These are phyloP conservation scores for Rhingia rostrata DNA, from an alignment of 2,888 invertebrate genomes.

Conservation along the genomic window DNA sequence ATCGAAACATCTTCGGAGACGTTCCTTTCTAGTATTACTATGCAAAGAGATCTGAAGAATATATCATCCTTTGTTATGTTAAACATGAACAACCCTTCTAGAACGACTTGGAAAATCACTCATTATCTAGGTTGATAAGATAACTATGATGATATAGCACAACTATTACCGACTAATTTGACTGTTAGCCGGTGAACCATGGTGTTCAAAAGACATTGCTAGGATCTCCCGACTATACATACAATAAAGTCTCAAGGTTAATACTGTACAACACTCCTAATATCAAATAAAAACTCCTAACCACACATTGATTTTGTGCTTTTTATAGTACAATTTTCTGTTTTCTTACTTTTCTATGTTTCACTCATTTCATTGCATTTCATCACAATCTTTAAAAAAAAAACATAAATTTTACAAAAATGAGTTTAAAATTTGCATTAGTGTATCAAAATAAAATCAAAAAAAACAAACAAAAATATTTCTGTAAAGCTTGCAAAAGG, in stretches of 20 bases:
- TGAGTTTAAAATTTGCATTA: conserved; percentile 43
- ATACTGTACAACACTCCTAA: conserved; percentile 53
- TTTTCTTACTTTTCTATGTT: conserved; percentile 52
- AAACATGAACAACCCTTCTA: too few species aligned
- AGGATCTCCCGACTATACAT: too few species aligned
- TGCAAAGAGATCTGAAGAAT: too few species aligned
- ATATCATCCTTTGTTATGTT: too few species aligned
- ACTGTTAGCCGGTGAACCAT: too few species aligned
- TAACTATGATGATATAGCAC: too few species aligned
- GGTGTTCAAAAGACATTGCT: too few species aligned
- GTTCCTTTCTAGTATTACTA: too few species aligned
- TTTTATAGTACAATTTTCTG: conserved; percentile 50
- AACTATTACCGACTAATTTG: too few species aligned
- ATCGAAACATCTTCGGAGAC: too few species aligned
- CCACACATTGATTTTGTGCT: conserved; percentile 40
- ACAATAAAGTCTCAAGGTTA: conserved; percentile 19
- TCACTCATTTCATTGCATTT: conserved; percentile 53
- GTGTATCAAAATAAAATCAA: conserved; percentile 1
- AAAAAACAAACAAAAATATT: conserved; percentile 80
- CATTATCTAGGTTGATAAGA: too few species aligned
- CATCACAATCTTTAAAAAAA: conserved; percentile 19
- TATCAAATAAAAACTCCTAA: background rate
- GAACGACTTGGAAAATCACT: too few species aligned
- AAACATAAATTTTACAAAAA: conserved; percentile 59
- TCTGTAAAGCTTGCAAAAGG: conserved; percentile 93